Evolutionary conservation across 92 coral and sea anemone species (phyloP), one percentile per base, ranked within the genome.

Genomic region (Epizoanthus stellaris): DNA sequence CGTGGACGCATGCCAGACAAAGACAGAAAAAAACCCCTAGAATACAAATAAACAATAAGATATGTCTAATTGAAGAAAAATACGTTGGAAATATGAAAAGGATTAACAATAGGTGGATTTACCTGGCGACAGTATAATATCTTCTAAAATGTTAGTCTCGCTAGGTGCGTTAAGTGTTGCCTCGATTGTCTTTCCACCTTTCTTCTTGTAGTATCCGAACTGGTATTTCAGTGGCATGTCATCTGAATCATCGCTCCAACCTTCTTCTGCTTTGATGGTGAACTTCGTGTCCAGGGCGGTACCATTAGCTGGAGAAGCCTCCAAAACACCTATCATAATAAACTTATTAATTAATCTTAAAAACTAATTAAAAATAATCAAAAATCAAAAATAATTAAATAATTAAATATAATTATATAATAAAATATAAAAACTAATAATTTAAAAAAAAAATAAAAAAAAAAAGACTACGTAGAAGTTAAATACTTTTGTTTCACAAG

Each of bases 191-290:
- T 63, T 73, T 0, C 82, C 86, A 43, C 69, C 72, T 9, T 45
- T 70, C 49, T 88, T 85, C 68, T 47, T 85, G 71, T 82, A 81
- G 70, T 87, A 94, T 59, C 98, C 95, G 54, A 92, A 94, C 70
- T 88, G 84, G 67, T 90, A 92, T 63, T 75, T 70, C 54, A 94
- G 66, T 9, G 98, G 98, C 38, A 80, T 25, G 67, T 92, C 95
- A 3, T 90, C 94, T 0, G 59, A 57, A 52, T 88, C 91, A 49
- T 94, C 98, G 23, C 75, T 75, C 94, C 95, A 94, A 10, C 88
- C 94, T 23, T 85, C 91, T 0, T 34, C 45, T 4, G 95, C 95
- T 17, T 39, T 49, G 1, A 94, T 3, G 6, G 67, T 65, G 70
- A 90, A 94, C 68, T 80, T 43, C 9, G 92, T 88, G 5, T 92